Base-by-base conservation (phyloP, 2,113 vertebrate genomes). In the Laticauda colubrina region DNA sequence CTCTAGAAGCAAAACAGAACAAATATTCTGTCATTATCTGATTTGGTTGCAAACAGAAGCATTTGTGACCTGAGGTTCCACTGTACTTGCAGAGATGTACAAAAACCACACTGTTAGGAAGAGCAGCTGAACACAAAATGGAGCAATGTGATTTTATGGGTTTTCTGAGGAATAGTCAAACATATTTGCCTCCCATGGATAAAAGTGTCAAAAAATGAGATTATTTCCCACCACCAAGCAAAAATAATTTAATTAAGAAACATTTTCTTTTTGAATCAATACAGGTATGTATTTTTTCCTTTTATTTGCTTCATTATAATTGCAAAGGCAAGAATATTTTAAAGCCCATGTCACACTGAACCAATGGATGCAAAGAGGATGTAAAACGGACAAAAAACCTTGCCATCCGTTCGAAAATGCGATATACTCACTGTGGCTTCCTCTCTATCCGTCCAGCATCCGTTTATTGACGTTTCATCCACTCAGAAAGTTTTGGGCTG, bases 211-310 rank as follows among this genome's bases (percentile, higher is more conserved):
- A 94, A 94, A 94, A 93, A 54, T 18, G 61, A 94, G 91, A 85
- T 8, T 94, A 23, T 86, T 95, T 59, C 54, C 55, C 91, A 54
- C 51, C 89, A 93, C 88, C 89, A 91, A 53, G 11, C 39, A 53
- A n/a, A 89, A 64, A 93, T 9, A 89, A 6, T 94, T 59, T 94
- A 95, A 91, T 51, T 91, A 94, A 87, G 95, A 93, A 92, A 12
- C 53, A 92, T 75, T 95, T 95, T 53, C 29, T 87, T 93, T 89
- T 15, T 43, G 6, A 94, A 94, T 88, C 5, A 85, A 15, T 39
- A 88, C 39, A 55, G 81, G 3, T 24, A n/a, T 57, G 92, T 92
- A 89, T 43, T 14, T 12, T 56, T 1, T 21, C 59, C 21, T 91
- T 92, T 0, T n/a, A 56, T 69, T 95, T 96, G 9, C 39, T 91